phyloP scores from a whole-genome alignment of 2,113 vertebrate species.

The Scopus umbretta region DNA sequence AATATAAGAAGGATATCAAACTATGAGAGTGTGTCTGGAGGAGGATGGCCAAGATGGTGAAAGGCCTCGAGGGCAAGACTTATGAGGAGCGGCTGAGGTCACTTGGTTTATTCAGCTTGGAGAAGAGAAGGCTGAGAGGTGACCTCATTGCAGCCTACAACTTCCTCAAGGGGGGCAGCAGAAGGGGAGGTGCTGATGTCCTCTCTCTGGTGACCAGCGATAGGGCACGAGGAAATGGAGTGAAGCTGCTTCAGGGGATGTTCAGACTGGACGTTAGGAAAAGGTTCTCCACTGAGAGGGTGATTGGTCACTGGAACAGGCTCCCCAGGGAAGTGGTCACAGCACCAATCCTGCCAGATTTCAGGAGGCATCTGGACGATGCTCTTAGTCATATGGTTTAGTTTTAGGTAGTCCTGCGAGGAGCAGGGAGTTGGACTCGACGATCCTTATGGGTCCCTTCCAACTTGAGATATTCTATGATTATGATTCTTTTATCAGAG shows the following conservation, averaged over 20 bases:
- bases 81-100: not conserved
- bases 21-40: not conserved
- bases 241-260: not conserved
- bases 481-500: not conserved
- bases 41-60: not conserved
- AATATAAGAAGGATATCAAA: not conserved
- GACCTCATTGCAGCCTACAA: not conserved
- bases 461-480: not conserved
- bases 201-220: not conserved
- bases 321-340: not conserved
- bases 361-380: not conserved
- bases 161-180: rapidly evolving
- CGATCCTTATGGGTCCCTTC: not conserved
- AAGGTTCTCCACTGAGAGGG: not conserved
- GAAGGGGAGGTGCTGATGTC: not conserved
- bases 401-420: not conserved
- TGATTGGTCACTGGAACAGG: not conserved
- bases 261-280: not conserved
- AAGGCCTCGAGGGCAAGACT: not conserved
- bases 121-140: not conserved
- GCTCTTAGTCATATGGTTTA: not conserved
- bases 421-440: not conserved
- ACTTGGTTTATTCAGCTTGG: not conserved
- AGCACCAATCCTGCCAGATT: not conserved
- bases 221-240: not conserved